Conservation (phyloP, 2,797 vertebrate genomes). For the Rhincodon typus region DNA sequence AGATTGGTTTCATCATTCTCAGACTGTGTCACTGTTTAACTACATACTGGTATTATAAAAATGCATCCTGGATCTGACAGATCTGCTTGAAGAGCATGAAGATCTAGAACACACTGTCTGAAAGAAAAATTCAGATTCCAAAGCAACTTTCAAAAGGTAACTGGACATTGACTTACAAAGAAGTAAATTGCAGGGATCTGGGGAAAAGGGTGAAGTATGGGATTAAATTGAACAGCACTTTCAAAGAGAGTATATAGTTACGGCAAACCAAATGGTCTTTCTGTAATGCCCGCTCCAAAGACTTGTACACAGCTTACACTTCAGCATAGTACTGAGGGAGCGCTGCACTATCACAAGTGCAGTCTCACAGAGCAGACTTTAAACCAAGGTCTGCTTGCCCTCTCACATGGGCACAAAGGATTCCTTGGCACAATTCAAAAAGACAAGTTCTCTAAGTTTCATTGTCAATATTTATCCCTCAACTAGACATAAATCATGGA, state of each 20-base stretch:
- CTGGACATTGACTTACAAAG: not conserved
- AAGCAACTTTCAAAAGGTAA: not conserved
- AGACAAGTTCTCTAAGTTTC: too few species aligned
- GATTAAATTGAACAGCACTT: not conserved
- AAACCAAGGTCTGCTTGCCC: not conserved
- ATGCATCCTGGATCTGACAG: not conserved
- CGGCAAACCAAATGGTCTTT: not conserved
- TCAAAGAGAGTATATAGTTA: not conserved
- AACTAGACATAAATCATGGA: not conserved
- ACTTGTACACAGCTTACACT: not conserved
- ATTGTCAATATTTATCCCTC: not conserved
- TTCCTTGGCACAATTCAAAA: not conserved
- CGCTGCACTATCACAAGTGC: not conserved
- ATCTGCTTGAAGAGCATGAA: not conserved
- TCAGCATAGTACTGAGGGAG: not conserved
- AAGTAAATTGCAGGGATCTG: not conserved
- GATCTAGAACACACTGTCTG: not conserved
- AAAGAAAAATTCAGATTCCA: not conserved
- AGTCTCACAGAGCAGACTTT: not conserved
- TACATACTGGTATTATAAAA: not conserved
- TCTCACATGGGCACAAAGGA: too few species aligned
- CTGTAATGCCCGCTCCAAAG: not conserved
- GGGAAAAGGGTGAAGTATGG: not conserved
- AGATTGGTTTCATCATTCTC: not conserved
- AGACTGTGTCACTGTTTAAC: not conserved